Percentiles rank a stretch among this genome's conserved stretches.
These are phyloP conservation scores for Cerastoderma edule DNA, from an alignment of 2,888 invertebrate species.

Conservation along the genomic window DNA sequence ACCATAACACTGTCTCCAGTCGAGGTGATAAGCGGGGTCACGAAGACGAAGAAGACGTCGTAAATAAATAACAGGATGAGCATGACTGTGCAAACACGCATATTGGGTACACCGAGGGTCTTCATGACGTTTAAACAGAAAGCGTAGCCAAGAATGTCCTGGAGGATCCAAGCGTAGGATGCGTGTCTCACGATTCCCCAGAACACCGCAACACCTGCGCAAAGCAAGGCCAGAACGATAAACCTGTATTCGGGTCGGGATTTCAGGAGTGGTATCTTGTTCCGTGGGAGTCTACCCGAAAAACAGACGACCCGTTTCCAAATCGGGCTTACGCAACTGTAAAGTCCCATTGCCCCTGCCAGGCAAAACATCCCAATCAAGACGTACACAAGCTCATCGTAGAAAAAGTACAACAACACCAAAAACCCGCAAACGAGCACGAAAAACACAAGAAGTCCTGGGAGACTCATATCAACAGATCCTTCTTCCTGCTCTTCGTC, in stretches of 20 bases:
- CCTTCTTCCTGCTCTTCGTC: conserved; percentile 72
- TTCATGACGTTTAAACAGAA: conserved; percentile 85
- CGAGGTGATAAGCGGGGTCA: conserved; percentile 86
- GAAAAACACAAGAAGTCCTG: conserved; percentile 82
- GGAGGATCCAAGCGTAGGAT: conserved; percentile 83
- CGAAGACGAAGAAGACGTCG: conserved; percentile 87
- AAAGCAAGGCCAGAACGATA: conserved; percentile 68
- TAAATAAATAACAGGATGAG: conserved; percentile 86
- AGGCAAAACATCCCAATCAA: conserved; percentile 84
- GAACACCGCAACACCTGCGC: conserved; percentile 69
- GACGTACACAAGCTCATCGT: conserved; percentile 84
- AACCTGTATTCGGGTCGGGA: conserved; percentile 68
- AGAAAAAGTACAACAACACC: conserved; percentile 85
- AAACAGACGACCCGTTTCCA: conserved; percentile 66
- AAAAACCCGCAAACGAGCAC: conserved; percentile 84
- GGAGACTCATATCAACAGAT: conserved; percentile 78
- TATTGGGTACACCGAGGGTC: conserved; percentile 84
- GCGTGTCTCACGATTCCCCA: conserved; percentile 71
- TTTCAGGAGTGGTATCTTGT: conserved; percentile 66
- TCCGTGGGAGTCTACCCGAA: conserved; percentile 67
- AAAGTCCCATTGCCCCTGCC: conserved; percentile 83
- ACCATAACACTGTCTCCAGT: conserved; percentile 86
- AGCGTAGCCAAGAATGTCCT: conserved; percentile 83
- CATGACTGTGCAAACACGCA: conserved; percentile 85
- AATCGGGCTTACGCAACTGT: conserved; percentile 81